Base-by-base conservation (phyloP, 1,140 invertebrate species). In the Carposina sasakii region DNA sequence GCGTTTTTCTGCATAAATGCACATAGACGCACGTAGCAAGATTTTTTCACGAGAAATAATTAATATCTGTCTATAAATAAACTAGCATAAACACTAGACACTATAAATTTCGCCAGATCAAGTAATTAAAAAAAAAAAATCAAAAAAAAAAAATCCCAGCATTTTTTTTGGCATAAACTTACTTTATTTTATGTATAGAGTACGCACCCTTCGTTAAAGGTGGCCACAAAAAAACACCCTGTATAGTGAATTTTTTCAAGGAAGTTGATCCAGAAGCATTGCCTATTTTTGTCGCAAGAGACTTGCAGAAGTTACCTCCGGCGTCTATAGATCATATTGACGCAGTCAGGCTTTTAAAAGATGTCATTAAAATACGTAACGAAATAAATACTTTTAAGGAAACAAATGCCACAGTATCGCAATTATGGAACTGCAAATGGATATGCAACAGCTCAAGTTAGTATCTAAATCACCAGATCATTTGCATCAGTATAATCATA, bases 261-360 rank as follows among this genome's bases (percentile, higher is more conserved):
- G 40, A 44, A 16, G 16, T 20, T 20, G 31, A 51, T 15, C 48
- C 48, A 1, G 48, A 51, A 10, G 3, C 6, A 6, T 21, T 51
- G 12, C 48, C 48, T 3, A 37, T 51, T 22, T 51, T 51, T 19
- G 40, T 51, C 3, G 48, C 48, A 3, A 19, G 40, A 31, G 48
- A 50, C 8, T 43, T 51, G 21, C 48, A 51, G 1, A 51, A 43
- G 39, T 20, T 51, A 13, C 48, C 48, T 1, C 48, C 48, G 13
- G 48, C 40, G 2, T 13, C 22, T 1, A 40, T 51, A 22, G 40
- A 51, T 20, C 48, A 50, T 37, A 19, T 50, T 5, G 48, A 50
- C 28, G 40, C 37, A 23, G 37, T 34, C 3, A 13, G 12, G 21
- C n/a, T 51, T 13, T 15, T 44, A 2, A 51, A 44, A 42, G 48